A percentile compares a stretch with the other conserved stretches of the same genome.
phyloP scores from a whole-genome alignment of 2,888 invertebrate species.

The Leptinotarsa tumamoca region DNA sequence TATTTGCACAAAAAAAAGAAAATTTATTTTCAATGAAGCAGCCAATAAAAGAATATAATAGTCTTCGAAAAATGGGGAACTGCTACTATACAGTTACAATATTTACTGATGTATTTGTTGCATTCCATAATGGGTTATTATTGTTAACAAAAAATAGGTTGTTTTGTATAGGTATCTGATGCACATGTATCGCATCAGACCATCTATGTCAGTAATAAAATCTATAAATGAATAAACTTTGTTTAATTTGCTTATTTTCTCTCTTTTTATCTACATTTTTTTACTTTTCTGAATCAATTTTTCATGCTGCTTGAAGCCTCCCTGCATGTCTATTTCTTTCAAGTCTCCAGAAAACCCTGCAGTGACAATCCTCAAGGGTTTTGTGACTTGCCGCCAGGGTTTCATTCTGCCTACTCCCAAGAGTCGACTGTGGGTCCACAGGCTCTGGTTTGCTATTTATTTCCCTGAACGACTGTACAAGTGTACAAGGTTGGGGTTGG shows the following conservation, averaged over 20 bases:
- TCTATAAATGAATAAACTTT: conserved; percentile 45
- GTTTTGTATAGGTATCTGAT: conserved; percentile 56
- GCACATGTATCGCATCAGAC: conserved; percentile 48
- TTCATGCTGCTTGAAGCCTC: too few relatives aligned
- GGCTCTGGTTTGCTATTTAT: too few relatives aligned
- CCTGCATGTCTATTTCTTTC: too few relatives aligned
- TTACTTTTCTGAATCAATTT: not conserved
- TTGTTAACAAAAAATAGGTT: conserved; percentile 60
- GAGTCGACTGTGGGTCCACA: too few relatives aligned
- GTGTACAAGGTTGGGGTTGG: too few relatives aligned
- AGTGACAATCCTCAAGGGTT: too few relatives aligned
- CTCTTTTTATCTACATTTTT: not conserved
- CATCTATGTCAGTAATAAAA: conserved; percentile 59
- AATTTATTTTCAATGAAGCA: conserved; percentile 21
- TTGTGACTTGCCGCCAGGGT: too few relatives aligned
- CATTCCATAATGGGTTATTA: conserved; percentile 66
- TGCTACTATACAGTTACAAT: conserved; percentile 46
- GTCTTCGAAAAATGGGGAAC: conserved; percentile 30
- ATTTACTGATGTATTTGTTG: conserved; percentile 62
- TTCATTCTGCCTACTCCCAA: too few relatives aligned
- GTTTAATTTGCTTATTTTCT: conserved; percentile 15
- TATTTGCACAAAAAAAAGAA: conserved; percentile 42
- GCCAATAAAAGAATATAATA: conserved; percentile 10
- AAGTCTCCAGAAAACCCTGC: too few relatives aligned
- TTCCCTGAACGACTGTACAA: too few relatives aligned